Evolutionary conservation across 2,113 vertebrate genomes (phyloP).

Genomic region (Scophthalmus maximus): DNA sequence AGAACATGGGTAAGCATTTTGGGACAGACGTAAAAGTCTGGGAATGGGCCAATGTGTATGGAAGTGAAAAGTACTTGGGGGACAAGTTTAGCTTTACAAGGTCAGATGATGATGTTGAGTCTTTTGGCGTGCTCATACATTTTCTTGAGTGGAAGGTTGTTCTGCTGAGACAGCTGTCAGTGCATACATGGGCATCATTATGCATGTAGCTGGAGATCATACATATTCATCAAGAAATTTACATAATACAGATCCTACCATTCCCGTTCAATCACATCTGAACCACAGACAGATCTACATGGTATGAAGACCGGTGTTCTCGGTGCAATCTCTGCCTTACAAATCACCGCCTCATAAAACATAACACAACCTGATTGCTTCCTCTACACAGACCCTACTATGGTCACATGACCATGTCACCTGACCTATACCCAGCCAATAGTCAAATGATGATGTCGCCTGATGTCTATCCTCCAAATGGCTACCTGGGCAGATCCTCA

Average conservation of each 20-base stretch:
- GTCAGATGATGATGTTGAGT: not conserved
- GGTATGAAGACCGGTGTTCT: too few relatives aligned
- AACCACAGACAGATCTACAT: too few relatives aligned
- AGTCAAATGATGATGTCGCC: constrained; percentile 69
- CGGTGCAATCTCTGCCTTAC: too few relatives aligned
- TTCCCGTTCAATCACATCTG: not conserved
- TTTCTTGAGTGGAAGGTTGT: constrained; percentile 12
- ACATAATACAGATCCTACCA: not conserved
- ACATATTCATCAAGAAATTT: constrained; percentile 18
- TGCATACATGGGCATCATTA: constrained; percentile 8
- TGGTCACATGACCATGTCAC: constrained; percentile 69
- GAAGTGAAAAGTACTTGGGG: too few relatives aligned
- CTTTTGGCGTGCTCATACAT: too few relatives aligned
- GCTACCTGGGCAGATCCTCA: constrained; percentile 56
- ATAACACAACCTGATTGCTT: not conserved
- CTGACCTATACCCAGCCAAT: constrained; percentile 61
- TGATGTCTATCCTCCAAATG: constrained; percentile 58
- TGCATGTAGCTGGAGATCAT: not conserved
- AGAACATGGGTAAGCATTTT: too few relatives aligned
- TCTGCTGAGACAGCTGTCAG: constrained; percentile 33
- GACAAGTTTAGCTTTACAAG: not conserved
- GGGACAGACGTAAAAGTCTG: not conserved
- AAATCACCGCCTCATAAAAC: not conserved
- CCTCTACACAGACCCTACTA: constrained; percentile 68
- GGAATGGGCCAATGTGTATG: too few relatives aligned